Evolutionary conservation across 2,113 vertebrate species (phyloP), one percentile per base, ranked within the genome.

Genomic region (Lamprotornis superbus): DNA sequence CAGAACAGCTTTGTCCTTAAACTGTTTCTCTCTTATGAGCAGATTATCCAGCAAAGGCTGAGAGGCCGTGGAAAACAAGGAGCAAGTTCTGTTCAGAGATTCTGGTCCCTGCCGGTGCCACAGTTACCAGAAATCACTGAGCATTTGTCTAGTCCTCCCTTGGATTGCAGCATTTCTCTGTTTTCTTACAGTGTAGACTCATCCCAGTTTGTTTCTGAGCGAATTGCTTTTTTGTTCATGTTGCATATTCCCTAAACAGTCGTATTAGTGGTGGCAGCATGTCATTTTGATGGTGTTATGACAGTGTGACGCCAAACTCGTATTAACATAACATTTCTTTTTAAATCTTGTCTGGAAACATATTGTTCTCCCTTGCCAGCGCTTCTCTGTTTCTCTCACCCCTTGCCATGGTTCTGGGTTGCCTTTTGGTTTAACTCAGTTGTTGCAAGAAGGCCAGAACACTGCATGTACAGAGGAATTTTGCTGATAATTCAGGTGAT

Each of bases 241-340:
- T 71, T 90, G 71, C 73, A 30, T 81, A 92, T 93, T 97, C 94
- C 93, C 96, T 3, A 56, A 93, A 75, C 94, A 92, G 93, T 55
- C 64, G 4, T 86, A 94, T 90, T 71, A 95, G 88, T 87, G 92
- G 92, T 94, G 94, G 96, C 93, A 95, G 93, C 95, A 92, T 96
- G 95, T 96, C 94, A 96, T 64, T 80, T 84, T 97, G 95, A 97
- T 96, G 96, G 90, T 93, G 95, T 95, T 96, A 53, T 96, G 96
- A 95, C 95, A 95, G 92, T 81, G 37, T 93, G 96, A 97, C 86
- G 80, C 95, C 92, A 96, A 96, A 89, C 92, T 83, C 47, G 37
- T 87, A 97, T 93, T 96, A 92, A 90, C 96, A 96, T 89, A 94
- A 75, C 90, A 24, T 95, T 89, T 89, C 95, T 90, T 89, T 64